phyloP scores from a whole-genome alignment of 2,888 invertebrate genomes.

The Pristionchus japonicus region DNA sequence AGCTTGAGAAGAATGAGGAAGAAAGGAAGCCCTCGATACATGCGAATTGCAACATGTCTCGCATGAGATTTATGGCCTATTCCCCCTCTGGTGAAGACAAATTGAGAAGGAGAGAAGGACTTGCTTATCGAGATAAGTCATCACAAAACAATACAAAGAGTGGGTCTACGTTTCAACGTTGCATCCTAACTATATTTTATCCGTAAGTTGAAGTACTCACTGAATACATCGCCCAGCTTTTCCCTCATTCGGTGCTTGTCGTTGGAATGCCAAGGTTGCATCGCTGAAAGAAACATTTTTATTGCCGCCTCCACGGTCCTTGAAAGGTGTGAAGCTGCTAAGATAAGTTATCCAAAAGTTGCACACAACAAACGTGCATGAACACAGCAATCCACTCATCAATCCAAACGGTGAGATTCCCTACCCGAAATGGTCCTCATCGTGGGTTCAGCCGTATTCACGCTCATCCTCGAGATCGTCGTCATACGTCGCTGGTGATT shows the following conservation, averaged over 20 bases:
- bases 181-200: not conserved
- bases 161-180: not conserved
- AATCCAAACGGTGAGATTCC: not conserved
- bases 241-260: constrained; percentile 65
- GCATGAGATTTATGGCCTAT: constrained; percentile 27
- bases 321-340: too few species aligned
- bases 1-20: not conserved
- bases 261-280: constrained; percentile 67
- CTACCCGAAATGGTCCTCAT: constrained; percentile 41
- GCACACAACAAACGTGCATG: not conserved
- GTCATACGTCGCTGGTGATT: not conserved
- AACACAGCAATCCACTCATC: not conserved
- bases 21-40: constrained; percentile 15
- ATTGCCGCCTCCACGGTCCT: too few species aligned
- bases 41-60: constrained; percentile 21
- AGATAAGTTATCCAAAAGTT: too few species aligned
- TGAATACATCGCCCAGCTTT: constrained; percentile 57
- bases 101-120: constrained; percentile 9
- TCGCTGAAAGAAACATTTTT: constrained; percentile 52
- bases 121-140: not conserved
- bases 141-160: not conserved
- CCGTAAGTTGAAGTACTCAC: constrained; percentile 48
- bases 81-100: constrained; percentile 15
- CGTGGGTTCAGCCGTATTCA: not conserved
- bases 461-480: not conserved